Evolutionary conservation across 2,113 vertebrate species (phyloP), one percentile per base, ranked within the genome.

Genomic region (Marmota flaviventris): DNA sequence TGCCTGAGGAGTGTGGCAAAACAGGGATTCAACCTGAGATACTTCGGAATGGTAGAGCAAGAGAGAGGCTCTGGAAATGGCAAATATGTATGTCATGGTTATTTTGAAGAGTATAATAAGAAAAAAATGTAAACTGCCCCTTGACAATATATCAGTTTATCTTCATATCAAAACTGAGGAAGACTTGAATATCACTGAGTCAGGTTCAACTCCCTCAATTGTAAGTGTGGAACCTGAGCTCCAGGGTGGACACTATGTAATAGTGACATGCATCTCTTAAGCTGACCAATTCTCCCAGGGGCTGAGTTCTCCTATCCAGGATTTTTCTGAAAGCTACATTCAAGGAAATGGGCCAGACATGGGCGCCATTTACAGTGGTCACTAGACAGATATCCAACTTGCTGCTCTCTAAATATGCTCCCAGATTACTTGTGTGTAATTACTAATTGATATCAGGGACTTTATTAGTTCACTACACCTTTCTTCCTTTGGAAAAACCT

Each of bases 281-380:
- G 89, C 25, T 84, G 53, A 63, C 45, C 45, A 61, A 1, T 84
- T 95, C 39, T 81, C 63, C 58, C 42, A 63, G 51, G 29, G 95
- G 16, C 8, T 76, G 22, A 29, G 29, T 34, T 72, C 29, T 27
- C 12, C 37, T 8, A 42, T 48, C 51, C 63, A 25, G 58, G n/a
- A 72, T 48, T 92, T 92, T 92, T 70, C 58, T 70, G 65, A n/a
- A 94, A 92, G 32, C 53, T 32, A 85, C 53, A 56, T 77, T 82
- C 32, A 29, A 73, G 89, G 37, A 34, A 90, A 53, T 45, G 22
- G 14, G 37, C 45, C 34, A 93, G 83, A 70, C 14, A 14, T 51
- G 24, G 27, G 32, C 48, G 56, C 27, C 39, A 67, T 61, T 65
- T 93, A 25, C 16, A 69, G 9, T 32, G 48, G 42, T 72, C 39